Base-by-base conservation (phyloP, 2,113 vertebrate genomes). In the Eclectus roratus region DNA sequence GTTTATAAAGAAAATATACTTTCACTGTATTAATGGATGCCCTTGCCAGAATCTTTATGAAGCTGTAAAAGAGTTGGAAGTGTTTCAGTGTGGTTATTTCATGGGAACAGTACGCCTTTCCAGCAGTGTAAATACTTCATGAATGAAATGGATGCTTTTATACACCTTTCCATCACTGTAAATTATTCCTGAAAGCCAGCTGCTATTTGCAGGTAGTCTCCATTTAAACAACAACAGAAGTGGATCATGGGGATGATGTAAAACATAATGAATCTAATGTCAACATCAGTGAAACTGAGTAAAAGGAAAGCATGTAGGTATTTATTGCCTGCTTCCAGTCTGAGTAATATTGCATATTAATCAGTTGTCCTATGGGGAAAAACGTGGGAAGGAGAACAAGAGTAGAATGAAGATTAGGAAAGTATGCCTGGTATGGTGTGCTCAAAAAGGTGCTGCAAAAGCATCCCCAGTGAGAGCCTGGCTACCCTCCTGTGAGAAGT, bases 231-330 rank as follows among this genome's bases (percentile, higher is more conserved):
- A 71, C 91, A 91, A 85, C 86, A 96, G 78, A 94, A 97, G 96
- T 92, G 93, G 85, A 96, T 95, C 96, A 93, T 8, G 72, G 90
- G 73, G 73, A 92, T 96, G 97, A 97, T 94, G 94, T 95, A 95
- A 95, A 98, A 92, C 88, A 94, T 96, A 97, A 97, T 92, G 93
- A 97, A 97, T 95, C 95, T 93, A 95, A 97, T 87, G 96, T 90
- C 92, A 96, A 79, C 92, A 95, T 96, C 92, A 97, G 81, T 87
- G 91, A 89, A 95, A 96, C 44, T 74, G 72, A 93, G 94, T 60
- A 93, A 92, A 93, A 95, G 88, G 79, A 93, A 92, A 91, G 69
- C 63, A 80, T 64, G 68, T 52, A 8, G 41, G 46, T 85, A 95
- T 95, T 96, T 94, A 93, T 93, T 91, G 74, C 91, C 88, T 68